Percentiles rank a stretch among this genome's conserved stretches.
phyloP scores from a whole-genome alignment of 2,113 vertebrate genomes.

The Microtus montanus region DNA sequence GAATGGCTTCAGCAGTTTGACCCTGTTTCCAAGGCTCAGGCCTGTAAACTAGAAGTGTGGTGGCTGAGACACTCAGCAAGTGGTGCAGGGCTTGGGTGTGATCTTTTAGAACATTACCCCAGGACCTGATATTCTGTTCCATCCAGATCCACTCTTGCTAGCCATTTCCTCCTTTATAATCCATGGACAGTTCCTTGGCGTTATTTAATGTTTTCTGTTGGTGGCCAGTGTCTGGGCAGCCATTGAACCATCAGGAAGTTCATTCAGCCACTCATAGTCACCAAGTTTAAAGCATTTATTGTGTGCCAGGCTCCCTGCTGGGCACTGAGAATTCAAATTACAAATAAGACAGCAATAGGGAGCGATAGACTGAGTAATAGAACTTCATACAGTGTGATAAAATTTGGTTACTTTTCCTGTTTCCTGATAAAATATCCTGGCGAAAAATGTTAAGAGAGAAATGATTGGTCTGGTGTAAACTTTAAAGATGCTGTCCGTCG shows the following conservation, averaged over 20 bases:
- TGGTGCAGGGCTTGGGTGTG: background rate
- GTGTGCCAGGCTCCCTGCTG: background rate
- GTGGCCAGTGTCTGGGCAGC: background rate
- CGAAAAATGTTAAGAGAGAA: background rate
- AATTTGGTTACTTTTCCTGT: background rate
- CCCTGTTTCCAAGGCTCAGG: background rate
- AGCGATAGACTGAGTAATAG: background rate
- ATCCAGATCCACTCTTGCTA: background rate
- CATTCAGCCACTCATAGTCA: constrained; percentile 20
- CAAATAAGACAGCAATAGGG: constrained; percentile 12
- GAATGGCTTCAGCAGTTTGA: background rate
- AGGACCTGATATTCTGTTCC: background rate
- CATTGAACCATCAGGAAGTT: constrained; percentile 16
- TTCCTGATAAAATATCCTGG: background rate
- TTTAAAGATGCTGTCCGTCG: background rate
- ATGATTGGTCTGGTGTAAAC: background rate
- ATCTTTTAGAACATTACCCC: background rate
- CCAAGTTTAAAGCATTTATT: constrained; percentile 13
- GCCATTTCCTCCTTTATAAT: background rate
- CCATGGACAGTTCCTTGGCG: background rate
- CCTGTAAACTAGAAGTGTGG: background rate
- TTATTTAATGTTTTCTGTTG: constrained; percentile 40
- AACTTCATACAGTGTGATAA: background rate
- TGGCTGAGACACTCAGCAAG: background rate
- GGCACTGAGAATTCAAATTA: background rate